Conservation (phyloP, 2,113 vertebrate genomes). For the Gobius niger region DNA sequence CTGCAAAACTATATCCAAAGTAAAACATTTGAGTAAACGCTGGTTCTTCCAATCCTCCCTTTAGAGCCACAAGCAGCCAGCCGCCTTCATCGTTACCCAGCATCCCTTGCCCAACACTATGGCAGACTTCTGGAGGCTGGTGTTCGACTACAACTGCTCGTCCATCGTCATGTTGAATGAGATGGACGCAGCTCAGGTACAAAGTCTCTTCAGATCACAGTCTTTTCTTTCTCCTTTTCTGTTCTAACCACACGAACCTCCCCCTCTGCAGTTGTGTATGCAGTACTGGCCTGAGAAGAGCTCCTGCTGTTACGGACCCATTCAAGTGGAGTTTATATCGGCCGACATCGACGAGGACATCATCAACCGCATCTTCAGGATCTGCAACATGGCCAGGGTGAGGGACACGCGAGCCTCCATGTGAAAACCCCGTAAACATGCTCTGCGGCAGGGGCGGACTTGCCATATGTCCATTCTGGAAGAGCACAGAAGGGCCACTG, state of each 20-base stretch:
- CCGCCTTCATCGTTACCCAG: slow-evolving; percentile 97
- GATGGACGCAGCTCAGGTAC: slow-evolving; percentile 93
- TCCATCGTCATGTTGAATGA: slow-evolving; percentile 98
- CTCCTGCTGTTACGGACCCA: slow-evolving; percentile 91
- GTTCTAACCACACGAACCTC: neutral
- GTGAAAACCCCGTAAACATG: too few relatives aligned
- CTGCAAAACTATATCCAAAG: neutral
- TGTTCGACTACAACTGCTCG: slow-evolving; percentile 98
- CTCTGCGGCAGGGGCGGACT: too few relatives aligned
- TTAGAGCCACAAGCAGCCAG: slow-evolving; percentile 98
- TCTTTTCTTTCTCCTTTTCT: neutral
- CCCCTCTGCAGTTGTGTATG: slow-evolving; percentile 86
- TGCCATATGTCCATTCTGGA: too few relatives aligned
- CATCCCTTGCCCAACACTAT: slow-evolving; percentile 96
- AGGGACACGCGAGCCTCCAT: slow-evolving; percentile 1
- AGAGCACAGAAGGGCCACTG: too few relatives aligned
- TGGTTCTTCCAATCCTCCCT: slow-evolving; percentile 1
- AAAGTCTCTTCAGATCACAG: neutral
- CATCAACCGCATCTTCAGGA: slow-evolving; percentile 97
- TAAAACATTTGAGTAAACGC: neutral
- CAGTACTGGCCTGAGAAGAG: slow-evolving; percentile 99
- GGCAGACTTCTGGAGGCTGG: slow-evolving; percentile 96
- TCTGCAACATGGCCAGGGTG: slow-evolving; percentile 98
- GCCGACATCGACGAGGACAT: slow-evolving; percentile 97
- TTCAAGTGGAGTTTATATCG: slow-evolving; percentile 97